Percentiles rank a stretch among this genome's conserved stretches.
phyloP scores from a whole-genome alignment of 2,797 vertebrate genomes.

The Emys orbicularis region DNA sequence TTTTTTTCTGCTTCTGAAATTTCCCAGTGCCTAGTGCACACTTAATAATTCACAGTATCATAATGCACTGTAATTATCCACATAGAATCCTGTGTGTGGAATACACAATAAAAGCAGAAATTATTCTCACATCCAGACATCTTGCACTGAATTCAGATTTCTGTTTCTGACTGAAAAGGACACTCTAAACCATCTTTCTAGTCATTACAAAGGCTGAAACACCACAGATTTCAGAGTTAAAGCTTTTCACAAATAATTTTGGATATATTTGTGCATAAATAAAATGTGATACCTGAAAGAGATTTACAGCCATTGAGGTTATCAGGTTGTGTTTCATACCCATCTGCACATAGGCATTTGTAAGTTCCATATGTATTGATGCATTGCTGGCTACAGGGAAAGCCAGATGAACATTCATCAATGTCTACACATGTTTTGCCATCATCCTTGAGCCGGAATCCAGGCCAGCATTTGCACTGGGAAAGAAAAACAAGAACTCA shows the following conservation, averaged over 20 bases:
- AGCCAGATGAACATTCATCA: constrained; percentile 93
- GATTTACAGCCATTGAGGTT: constrained; percentile 94
- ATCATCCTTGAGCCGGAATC: constrained; percentile 95
- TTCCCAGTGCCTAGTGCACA: not conserved
- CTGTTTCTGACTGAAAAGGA: not conserved
- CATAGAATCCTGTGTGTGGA: not conserved
- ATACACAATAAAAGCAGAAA: not conserved
- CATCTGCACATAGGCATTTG: constrained; percentile 94
- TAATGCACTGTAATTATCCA: not conserved
- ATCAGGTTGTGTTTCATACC: constrained; percentile 91
- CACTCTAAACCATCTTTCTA: not conserved
- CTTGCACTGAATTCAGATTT: not conserved
- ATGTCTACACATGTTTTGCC: constrained; percentile 95
- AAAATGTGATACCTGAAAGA: constrained; percentile 88
- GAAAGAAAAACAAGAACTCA: constrained; percentile 57
- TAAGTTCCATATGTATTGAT: constrained; percentile 97
- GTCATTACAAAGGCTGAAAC: not conserved
- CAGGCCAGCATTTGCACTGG: constrained; percentile 99
- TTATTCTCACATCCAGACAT: not conserved
- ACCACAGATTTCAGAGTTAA: not conserved
- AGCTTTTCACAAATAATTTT: constrained; percentile 10
- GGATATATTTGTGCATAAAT: constrained; percentile 10
- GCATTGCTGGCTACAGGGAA: constrained; percentile 97
- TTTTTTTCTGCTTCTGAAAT: not conserved
- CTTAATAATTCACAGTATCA: constrained; percentile 21